A percentile compares a stretch with the other conserved stretches of the same genome.
These are phyloP conservation scores for Struthio camelus DNA, from an alignment of 2,113 vertebrate genomes.

Conservation along the genomic window DNA sequence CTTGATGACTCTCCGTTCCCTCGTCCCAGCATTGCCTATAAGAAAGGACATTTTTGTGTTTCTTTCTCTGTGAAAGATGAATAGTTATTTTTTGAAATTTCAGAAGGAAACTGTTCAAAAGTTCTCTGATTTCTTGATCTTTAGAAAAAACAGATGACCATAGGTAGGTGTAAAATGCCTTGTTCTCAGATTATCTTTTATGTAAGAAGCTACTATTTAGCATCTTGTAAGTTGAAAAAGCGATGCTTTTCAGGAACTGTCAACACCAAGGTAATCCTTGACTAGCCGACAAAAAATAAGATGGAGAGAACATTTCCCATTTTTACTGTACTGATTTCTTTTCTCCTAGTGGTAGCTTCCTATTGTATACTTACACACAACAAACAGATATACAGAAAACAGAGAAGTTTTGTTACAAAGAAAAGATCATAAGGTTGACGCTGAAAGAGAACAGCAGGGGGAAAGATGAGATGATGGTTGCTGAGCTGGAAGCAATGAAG, in stretches of 20 bases:
- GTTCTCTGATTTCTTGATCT: background rate
- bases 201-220: background rate
- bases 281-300: background rate
- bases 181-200: background rate
- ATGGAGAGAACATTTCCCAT: background rate
- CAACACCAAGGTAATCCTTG: background rate
- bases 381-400: background rate
- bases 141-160: background rate
- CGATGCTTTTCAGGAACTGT: background rate
- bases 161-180: background rate
- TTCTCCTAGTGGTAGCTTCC: background rate
- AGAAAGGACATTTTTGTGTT: slow-evolving; percentile 13
- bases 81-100: background rate
- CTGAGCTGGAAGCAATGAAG: background rate
- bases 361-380: background rate
- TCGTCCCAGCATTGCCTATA: slow-evolving; percentile 94
- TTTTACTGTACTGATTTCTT: background rate
- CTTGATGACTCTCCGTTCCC: slow-evolving; percentile 90
- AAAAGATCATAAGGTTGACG: background rate
- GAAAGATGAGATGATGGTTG: background rate
- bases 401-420: background rate
- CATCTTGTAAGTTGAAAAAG: background rate
- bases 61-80: background rate
- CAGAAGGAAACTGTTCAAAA: background rate
- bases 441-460: background rate